Evolutionary conservation across 1,140 invertebrate genomes (phyloP).

Genomic region (Cotesia vestalis): DNA sequence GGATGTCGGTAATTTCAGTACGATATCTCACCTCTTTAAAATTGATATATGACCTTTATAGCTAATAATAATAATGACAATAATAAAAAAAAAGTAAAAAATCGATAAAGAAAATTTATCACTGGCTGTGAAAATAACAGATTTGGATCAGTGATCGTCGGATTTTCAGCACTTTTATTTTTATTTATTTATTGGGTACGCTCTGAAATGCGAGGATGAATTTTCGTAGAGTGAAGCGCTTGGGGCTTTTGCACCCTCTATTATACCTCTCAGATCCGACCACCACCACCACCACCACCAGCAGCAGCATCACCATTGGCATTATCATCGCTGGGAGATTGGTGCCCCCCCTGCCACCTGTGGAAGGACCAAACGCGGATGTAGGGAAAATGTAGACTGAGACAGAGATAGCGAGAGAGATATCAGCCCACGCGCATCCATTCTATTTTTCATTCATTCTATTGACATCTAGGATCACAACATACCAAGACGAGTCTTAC

Average conservation of each 20-base stretch:
- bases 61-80: too few species aligned
- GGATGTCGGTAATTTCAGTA: too few species aligned
- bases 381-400: neutral
- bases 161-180: too few species aligned
- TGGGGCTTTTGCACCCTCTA: slow-evolving; percentile 57
- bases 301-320: neutral
- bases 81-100: too few species aligned
- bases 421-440: slow-evolving; percentile 3
- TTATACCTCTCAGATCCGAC: slow-evolving; percentile 55
- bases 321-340: neutral
- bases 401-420: neutral
- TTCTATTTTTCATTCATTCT: slow-evolving; percentile 16
- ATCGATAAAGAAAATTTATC: too few species aligned
- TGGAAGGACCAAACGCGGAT: slow-evolving; percentile 35
- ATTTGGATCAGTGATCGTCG: too few species aligned
- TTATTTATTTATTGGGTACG: too few species aligned
- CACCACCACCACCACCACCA: slow-evolving; percentile 52
- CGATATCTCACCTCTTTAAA: too few species aligned
- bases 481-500: neutral
- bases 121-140: too few species aligned
- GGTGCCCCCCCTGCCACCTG: slow-evolving; percentile 50
- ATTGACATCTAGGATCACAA: neutral
- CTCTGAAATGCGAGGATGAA: neutral
- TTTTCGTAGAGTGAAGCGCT: slow-evolving; percentile 47
- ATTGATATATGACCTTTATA: too few species aligned